Base-by-base conservation (phyloP, 2,888 invertebrate genomes). In the Agriopis leucophaearia region DNA sequence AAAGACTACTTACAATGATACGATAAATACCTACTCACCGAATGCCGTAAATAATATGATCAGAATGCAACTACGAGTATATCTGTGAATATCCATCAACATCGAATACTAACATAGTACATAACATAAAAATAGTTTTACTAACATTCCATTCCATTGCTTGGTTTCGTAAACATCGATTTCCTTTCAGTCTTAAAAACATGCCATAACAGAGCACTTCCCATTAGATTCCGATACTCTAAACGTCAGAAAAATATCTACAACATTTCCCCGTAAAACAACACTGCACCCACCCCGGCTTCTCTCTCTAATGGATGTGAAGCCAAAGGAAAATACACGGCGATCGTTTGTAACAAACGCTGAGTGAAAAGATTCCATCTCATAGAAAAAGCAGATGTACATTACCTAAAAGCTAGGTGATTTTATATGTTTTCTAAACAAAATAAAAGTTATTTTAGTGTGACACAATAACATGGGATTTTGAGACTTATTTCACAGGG, bases 231-330 rank as follows among this genome's bases (percentile, higher is more conserved):
- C 16, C 54, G 36, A 62, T 62, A 27, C 44, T 8, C 38, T 42
- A 55, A 63, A 51, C 44, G 57, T 64, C 51, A 57, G 52, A 45
- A 50, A 48, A 36, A 63, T 44, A 58, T 47, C 40, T 48, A 10
- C n/a, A 27, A 5, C 9, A 48, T 42, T 48, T 55, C 9, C 13
- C 38, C 42, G 40, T 60, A 56, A 64, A 66, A 44, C 44, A 61
- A 45, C 38, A 57, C 48, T 16, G 27, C 45, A 27, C 45, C 16
- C 42, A 8, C 10, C 44, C 5, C 44, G 15, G 18, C 51, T 59
- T 27, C 27, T 27, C 18, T 27, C 27, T 27, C 27, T 27, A 71
- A 72, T 69, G 59, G 62, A 62, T 64, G 61, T 36, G 64, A 51
- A 55, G 57, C 40, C 47, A 58, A 48, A 68, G 60, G 55, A 38